phyloP scores from a whole-genome alignment of 2,113 vertebrate species.

The Ascaphus truei region DNA sequence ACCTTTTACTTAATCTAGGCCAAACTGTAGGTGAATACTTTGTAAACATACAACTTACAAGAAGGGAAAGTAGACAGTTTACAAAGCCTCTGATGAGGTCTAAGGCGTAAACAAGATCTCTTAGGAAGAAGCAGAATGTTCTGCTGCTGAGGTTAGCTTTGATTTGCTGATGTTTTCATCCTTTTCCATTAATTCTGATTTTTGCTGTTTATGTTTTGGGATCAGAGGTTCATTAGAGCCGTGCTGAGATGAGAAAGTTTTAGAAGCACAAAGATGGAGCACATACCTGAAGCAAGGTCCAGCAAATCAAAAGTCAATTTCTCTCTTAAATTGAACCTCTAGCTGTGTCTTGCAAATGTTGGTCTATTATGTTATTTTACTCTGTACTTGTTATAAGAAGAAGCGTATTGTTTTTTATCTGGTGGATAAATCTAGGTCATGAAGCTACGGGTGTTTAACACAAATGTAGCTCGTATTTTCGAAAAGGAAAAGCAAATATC shows the following conservation, averaged over 20 bases:
- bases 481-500: not conserved
- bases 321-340: slow-evolving; percentile 19
- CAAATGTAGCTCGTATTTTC: not conserved
- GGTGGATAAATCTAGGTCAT: slow-evolving; percentile 1
- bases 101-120: not conserved
- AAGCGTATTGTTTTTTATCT: slow-evolving; percentile 1
- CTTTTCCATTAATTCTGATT: slow-evolving; percentile 20
- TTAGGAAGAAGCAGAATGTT: not conserved
- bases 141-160: not conserved
- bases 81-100: not conserved
- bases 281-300: slow-evolving; percentile 15
- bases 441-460: not conserved
- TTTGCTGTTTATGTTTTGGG: slow-evolving; percentile 22
- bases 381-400: not conserved
- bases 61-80: not conserved
- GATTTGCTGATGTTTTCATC: slow-evolving; percentile 17
- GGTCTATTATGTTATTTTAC: not conserved
- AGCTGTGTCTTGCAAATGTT: not conserved
- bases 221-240: slow-evolving; percentile 33
- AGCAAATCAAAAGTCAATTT: slow-evolving; percentile 25
- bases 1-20: no score
- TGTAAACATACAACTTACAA: no score
- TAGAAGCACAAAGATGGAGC: not conserved
- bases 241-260: slow-evolving; percentile 13
- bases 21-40: no score